These are phyloP conservation scores for Pogonus chalceus DNA, from an alignment of 1,140 invertebrate genomes.

Conservation along the genomic window DNA sequence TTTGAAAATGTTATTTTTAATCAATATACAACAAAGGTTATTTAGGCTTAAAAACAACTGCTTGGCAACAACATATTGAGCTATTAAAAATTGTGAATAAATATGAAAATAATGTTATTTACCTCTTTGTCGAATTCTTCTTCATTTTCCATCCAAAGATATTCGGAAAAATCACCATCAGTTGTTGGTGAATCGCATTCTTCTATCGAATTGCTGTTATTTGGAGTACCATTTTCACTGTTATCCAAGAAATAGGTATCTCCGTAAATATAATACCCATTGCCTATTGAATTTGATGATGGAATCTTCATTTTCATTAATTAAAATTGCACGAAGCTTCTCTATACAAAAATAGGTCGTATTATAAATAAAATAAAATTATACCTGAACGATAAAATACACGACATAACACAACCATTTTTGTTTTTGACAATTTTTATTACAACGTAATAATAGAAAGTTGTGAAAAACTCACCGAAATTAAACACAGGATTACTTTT, in stretches of 20 bases:
- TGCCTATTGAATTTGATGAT: constrained; percentile 36
- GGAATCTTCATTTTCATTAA: constrained; percentile 49
- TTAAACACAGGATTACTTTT: too few species aligned
- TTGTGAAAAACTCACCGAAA: too few species aligned
- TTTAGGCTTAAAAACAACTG: too few species aligned
- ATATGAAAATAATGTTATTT: too few species aligned
- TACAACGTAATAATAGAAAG: too few species aligned
- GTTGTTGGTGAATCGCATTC: constrained; percentile 42
- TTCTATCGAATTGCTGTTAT: constrained; percentile 36
- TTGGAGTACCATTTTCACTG: constrained; percentile 19
- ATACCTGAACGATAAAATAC: too few species aligned
- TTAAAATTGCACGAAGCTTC: constrained; percentile 6
- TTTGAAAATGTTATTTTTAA: too few species aligned
- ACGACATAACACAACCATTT: constrained; percentile 7
- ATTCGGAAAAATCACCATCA: constrained; percentile 73
- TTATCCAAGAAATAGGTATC: constrained; percentile 37
- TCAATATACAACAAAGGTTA: too few species aligned
- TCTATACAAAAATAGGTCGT: too few species aligned
- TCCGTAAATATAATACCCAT: constrained; percentile 43
- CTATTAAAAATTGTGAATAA: too few species aligned
- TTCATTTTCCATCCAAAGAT: constrained; percentile 86
- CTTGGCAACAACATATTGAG: too few species aligned
- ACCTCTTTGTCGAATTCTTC: constrained; percentile 83
- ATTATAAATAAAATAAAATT: too few species aligned
- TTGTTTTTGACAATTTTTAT: constrained; percentile 2